Base-by-base conservation (phyloP, 2,888 invertebrate species). In the Drosophila nr. perissopoda region DNA sequence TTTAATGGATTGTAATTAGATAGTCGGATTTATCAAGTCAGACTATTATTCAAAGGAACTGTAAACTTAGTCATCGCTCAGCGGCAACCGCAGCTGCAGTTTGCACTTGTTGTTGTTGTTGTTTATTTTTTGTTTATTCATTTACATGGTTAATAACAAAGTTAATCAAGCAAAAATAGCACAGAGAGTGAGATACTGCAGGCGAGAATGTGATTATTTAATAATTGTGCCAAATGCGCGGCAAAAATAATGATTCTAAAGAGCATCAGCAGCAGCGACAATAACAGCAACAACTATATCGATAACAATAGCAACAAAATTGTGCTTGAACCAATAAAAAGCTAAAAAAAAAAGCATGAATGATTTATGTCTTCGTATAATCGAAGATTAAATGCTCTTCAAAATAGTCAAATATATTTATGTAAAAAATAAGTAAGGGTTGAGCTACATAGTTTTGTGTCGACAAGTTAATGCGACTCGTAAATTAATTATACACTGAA, bases 161-260 rank as follows among this genome's bases (percentile, higher is more conserved):
- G 81, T 81, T 76, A 84, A 88, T 85, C 89, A 79, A 76, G 78
- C 82, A 67, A 87, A 87, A 86, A 89, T 89, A 82, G 89, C 74
- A 82, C 88, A 89, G 73, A 70, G 16, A 34, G 34, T 31, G 53
- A 57, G 70, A 74, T 76, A 69, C 70, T 67, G 63, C 66, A 60
- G 70, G 87, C 74, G 46, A 56, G 87, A 86, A 76, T 88, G 79
- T 71, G 85, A 87, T 87, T 88, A 87, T 89, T 84, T 79, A 84
- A 85, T 89, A 90, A 86, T 82, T 90, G 88, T 82, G 86, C 88
- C 86, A 89, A 85, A 88, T 89, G 81, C 76, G 86, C 81, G 82
- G 82, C 73, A 87, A 82, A 76, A 76, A 87, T 76, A 85, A 83
- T 88, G 74, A 69, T 76, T 64, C 36, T 36, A 75, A 69, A 72